phyloP scores from a whole-genome alignment of 2,113 vertebrate genomes.

The Scopus umbretta region DNA sequence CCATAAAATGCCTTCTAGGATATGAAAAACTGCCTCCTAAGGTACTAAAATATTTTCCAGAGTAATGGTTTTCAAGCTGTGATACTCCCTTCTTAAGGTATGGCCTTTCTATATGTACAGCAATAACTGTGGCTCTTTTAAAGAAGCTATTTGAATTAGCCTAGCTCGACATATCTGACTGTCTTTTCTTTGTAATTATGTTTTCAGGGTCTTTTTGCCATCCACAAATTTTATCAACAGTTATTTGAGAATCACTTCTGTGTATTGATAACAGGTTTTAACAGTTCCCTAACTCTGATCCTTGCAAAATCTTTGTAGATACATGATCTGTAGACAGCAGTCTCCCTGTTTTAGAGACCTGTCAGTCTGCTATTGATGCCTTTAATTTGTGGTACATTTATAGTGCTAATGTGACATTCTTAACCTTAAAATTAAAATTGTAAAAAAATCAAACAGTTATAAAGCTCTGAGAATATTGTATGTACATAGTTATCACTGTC shows the following conservation, averaged over 20 bases:
- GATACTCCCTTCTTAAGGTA: neutral
- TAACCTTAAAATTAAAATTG: neutral
- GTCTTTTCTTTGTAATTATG: neutral
- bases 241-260: neutral
- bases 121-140: neutral
- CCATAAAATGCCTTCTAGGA: neutral
- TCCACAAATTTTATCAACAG: neutral
- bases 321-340: neutral
- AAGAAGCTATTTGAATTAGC: neutral
- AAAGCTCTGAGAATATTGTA: neutral
- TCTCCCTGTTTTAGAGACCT: neutral
- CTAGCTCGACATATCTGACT: neutral
- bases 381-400: neutral
- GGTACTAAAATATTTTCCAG: neutral
- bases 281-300: neutral
- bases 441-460: neutral
- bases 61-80: neutral
- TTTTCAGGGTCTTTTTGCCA: neutral
- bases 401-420: neutral
- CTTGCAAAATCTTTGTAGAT: neutral
- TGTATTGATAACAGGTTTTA: neutral
- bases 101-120: neutral
- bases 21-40: neutral
- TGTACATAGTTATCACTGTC: neutral
- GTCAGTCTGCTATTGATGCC: neutral